Percentiles rank a stretch among this genome's conserved stretches.
Conservation (phyloP, 2,888 invertebrate genomes). For the Chrysodeixis includens region DNA sequence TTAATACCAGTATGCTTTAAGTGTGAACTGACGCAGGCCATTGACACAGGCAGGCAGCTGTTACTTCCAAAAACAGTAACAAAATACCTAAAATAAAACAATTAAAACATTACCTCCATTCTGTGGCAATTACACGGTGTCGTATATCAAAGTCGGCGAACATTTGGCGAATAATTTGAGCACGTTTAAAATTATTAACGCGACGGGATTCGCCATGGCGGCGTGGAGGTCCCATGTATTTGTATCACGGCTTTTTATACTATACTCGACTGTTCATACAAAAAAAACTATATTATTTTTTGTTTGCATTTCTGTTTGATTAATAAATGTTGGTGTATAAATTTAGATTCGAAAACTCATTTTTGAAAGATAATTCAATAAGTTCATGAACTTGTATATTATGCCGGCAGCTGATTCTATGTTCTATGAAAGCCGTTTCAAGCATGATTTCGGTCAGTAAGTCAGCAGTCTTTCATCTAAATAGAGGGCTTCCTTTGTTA, state of each 20-base stretch:
- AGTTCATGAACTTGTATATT: background rate
- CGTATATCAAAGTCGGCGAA: conserved; percentile 76
- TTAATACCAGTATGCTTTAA: too few relatives aligned
- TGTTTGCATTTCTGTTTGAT: background rate
- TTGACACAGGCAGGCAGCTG: background rate
- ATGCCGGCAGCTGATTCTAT: too few relatives aligned
- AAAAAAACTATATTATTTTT: conserved; percentile 28
- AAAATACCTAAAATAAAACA: conserved; percentile 48
- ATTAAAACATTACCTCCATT: conserved; percentile 45
- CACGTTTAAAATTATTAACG: conserved; percentile 78
- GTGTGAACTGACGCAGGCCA: background rate
- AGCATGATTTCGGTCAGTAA: too few relatives aligned
- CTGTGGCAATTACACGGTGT: conserved; percentile 69
- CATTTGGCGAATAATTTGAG: conserved; percentile 80
- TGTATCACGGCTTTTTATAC: conserved; percentile 30
- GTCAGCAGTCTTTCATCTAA: too few relatives aligned
- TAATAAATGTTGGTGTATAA: too few relatives aligned
- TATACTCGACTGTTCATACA: conserved; percentile 11
- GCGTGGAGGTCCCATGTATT: conserved; percentile 50
- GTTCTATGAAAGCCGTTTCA: too few relatives aligned
- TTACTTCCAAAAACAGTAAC: conserved; percentile 9
- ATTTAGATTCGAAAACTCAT: too few relatives aligned
- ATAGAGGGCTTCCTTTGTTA: background rate
- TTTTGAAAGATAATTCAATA: background rate
- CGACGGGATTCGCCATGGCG: conserved; percentile 61